These are phyloP conservation scores for Platycnemis pennipes DNA, from an alignment of 2,888 invertebrate species.

Conservation along the genomic window DNA sequence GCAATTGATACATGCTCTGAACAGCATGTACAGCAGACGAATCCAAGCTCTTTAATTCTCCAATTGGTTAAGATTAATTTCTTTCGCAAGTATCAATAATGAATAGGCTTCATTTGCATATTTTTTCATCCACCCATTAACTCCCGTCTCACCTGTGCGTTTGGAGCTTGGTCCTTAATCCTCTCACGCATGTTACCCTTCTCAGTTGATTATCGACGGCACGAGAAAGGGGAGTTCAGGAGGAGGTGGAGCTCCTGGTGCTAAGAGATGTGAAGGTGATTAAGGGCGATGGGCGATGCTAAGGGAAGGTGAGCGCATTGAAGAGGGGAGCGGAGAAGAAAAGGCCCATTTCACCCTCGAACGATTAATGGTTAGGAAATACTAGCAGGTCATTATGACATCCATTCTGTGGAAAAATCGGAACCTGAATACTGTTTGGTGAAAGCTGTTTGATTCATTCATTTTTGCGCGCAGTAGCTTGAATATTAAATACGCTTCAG, in stretches of 20 bases:
- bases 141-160: no score
- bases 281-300: neutral
- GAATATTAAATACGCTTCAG: no score
- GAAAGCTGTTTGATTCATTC: neutral
- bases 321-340: neutral
- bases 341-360: neutral
- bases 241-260: neutral
- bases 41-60: no score
- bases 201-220: neutral
- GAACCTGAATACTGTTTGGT: neutral
- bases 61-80: no score
- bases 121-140: neutral
- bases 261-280: neutral
- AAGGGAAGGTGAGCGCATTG: neutral
- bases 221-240: neutral
- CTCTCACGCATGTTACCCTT: neutral
- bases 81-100: no score
- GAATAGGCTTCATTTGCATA: no score
- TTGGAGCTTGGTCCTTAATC: neutral
- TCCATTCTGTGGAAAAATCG: neutral
- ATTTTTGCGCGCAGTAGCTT: no score
- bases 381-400: neutral
- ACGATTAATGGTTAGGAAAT: neutral
- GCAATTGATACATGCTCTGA: no score
- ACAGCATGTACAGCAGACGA: no score